Conservation (phyloP, 1,140 invertebrate species). For the Dreissena polymorpha region DNA sequence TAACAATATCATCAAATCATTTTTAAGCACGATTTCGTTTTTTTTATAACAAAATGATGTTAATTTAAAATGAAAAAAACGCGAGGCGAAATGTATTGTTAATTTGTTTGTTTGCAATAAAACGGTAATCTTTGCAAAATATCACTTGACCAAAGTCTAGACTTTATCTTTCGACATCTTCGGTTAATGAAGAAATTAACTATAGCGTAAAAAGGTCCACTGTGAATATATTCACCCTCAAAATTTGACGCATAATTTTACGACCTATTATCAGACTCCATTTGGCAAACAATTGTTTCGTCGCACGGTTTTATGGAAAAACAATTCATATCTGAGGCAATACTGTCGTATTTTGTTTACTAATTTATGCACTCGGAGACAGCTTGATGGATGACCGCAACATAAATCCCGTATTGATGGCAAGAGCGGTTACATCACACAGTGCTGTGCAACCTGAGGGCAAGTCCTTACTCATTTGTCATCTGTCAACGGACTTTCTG, state of each 20-base stretch:
- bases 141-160: too few species aligned
- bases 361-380: background rate
- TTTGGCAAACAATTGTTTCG: background rate
- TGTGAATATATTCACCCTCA: background rate
- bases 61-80: too few species aligned
- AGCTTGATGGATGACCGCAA: background rate
- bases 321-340: background rate
- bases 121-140: too few species aligned
- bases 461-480: background rate
- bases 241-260: background rate
- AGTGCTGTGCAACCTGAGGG: background rate
- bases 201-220: background rate
- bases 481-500: background rate
- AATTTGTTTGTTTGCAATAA: too few species aligned
- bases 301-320: conserved; percentile 1
- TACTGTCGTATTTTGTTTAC: conserved; percentile 1
- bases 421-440: background rate
- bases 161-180: background rate
- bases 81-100: too few species aligned
- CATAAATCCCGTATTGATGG: conserved; percentile 5
- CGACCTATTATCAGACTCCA: too few species aligned
- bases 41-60: too few species aligned
- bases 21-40: too few species aligned
- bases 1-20: too few species aligned
- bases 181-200: background rate